Evolutionary conservation across 2,797 vertebrate species (phyloP).

Genomic region (Ctenopoma multispine): DNA sequence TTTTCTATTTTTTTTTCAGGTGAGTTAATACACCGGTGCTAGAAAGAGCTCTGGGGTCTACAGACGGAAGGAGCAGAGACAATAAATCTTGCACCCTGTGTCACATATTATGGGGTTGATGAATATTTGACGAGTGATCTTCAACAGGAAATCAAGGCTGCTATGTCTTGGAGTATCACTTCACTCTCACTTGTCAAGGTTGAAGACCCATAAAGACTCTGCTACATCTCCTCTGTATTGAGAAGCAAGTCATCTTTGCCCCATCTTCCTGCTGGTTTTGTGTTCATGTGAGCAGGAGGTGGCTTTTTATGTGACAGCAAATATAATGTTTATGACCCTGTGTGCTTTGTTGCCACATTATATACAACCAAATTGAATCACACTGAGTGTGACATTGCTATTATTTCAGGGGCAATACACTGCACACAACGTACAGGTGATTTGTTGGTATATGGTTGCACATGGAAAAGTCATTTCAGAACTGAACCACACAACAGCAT

Average conservation of each 20-base stretch:
- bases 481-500: conserved; percentile 1
- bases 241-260: conserved; percentile 13
- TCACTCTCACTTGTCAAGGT: conserved; percentile 35
- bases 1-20: conserved; percentile 37
- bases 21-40: conserved; percentile 46
- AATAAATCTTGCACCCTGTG: conserved; percentile 54
- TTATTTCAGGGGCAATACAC: conserved; percentile 43
- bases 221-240: conserved; percentile 4
- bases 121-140: conserved; percentile 74
- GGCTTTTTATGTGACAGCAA: conserved; percentile 24
- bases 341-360: conserved; percentile 33
- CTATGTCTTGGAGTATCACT: conserved; percentile 3
- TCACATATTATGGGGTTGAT: conserved; percentile 66
- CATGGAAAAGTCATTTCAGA: conserved; percentile 52
- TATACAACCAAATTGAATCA: conserved; percentile 51
- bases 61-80: conserved; percentile 43
- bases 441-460: conserved; percentile 15
- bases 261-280: conserved; percentile 27
- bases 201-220: conserved; percentile 35
- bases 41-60: conserved; percentile 15
- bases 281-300: conserved; percentile 5
- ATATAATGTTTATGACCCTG: conserved; percentile 42
- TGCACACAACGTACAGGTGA: conserved; percentile 34
- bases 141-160: conserved; percentile 62
- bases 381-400: conserved; percentile 39